Percentiles rank a stretch among this genome's conserved stretches.
phyloP scores from a whole-genome alignment of 1,140 invertebrate genomes.

The Camponotus floridanus region DNA sequence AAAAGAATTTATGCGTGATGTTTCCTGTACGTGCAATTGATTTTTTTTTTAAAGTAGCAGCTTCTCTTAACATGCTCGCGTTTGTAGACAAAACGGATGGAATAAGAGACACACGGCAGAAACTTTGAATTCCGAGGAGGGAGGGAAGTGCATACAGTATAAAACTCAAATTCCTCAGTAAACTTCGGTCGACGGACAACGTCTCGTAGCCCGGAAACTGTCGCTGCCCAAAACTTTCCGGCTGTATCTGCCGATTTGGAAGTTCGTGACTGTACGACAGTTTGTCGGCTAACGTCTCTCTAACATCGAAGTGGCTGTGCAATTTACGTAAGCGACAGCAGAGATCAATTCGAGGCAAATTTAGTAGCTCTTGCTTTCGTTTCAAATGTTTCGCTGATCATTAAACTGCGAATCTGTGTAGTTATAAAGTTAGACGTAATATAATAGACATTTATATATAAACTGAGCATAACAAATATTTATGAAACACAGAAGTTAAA shows the following conservation, averaged over 20 bases:
- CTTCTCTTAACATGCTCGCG: conserved; percentile 10
- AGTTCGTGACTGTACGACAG: conserved; percentile 37
- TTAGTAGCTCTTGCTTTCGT: background rate
- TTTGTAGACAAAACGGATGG: conserved; percentile 46
- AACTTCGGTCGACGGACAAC: conserved; percentile 41
- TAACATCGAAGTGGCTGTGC: conserved; percentile 21
- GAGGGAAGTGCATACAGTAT: conserved; percentile 20
- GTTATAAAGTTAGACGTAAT: no score
- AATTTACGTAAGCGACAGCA: conserved; percentile 30
- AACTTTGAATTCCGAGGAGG: conserved; percentile 37
- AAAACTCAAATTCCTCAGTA: conserved; percentile 56
- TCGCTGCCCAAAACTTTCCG: conserved; percentile 32
- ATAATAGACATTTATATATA: conserved; percentile 19
- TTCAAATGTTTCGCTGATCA: background rate
- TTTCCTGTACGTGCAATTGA: background rate
- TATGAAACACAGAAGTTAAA: background rate
- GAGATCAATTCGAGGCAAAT: conserved; percentile 5
- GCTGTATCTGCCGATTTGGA: conserved; percentile 31
- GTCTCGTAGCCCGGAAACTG: conserved; percentile 44
- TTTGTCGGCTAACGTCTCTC: conserved; percentile 41
- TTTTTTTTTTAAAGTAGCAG: conserved; percentile 17
- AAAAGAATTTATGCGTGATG: background rate
- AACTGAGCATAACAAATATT: background rate
- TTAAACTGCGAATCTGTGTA: background rate
- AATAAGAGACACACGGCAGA: conserved; percentile 50